Conservation (phyloP, 2,888 invertebrate species). For the Drosophila seclusa region DNA sequence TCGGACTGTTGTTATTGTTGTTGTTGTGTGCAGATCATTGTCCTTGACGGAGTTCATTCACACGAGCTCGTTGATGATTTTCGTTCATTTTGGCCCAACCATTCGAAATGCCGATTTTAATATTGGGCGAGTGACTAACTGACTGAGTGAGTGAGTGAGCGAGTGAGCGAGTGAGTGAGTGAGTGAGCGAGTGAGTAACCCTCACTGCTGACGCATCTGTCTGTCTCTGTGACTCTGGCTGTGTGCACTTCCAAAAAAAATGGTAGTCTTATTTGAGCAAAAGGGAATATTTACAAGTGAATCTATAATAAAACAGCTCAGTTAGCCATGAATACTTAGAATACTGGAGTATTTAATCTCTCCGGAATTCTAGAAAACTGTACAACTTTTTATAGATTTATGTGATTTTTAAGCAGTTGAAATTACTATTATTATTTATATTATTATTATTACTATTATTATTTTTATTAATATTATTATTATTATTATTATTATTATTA, state of each 20-base stretch:
- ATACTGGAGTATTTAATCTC: neutral
- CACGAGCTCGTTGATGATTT: constrained; percentile 71
- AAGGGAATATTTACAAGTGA: neutral
- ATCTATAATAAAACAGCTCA: neutral
- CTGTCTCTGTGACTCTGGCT: constrained; percentile 31
- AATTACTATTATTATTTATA: too few species aligned
- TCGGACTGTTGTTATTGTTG: constrained; percentile 16
- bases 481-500: too few species aligned
- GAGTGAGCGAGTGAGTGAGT: constrained; percentile 1
- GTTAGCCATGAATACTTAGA: neutral
- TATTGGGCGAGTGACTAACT: constrained; percentile 48
- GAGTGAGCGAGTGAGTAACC: constrained; percentile 34
- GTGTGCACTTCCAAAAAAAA: constrained; percentile 1
- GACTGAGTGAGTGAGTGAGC: constrained; percentile 14
- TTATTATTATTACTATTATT: too few species aligned
- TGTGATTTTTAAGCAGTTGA: neutral
- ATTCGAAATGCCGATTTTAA: constrained; percentile 76
- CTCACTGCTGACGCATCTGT: constrained; percentile 28
- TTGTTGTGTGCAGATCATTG: constrained; percentile 77
- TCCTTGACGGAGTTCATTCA: constrained; percentile 83
- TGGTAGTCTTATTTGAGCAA: fast-evolving
- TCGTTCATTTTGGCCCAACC: constrained; percentile 32
- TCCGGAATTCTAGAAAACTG: neutral
- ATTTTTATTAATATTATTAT: neutral
- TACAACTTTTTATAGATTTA: neutral